A percentile compares a stretch with the other conserved stretches of the same genome.
These are phyloP conservation scores for Streptopelia turtur DNA, from an alignment of 2,797 vertebrate species.

Conservation along the genomic window DNA sequence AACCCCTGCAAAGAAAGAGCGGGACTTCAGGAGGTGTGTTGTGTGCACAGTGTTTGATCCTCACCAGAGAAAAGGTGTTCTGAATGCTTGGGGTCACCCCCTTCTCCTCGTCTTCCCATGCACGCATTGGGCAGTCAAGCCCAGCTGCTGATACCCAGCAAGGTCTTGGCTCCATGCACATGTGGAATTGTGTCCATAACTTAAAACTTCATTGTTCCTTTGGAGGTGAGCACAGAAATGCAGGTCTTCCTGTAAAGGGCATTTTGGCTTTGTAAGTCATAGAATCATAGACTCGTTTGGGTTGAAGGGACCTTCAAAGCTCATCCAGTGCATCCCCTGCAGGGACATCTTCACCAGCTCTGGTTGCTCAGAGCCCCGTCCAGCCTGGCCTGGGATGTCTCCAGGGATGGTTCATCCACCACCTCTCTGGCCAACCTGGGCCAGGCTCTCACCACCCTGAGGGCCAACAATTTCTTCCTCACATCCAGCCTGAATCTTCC, in stretches of 20 bases:
- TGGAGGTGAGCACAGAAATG: background rate
- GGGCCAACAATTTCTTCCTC: no score
- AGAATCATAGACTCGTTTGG: no score
- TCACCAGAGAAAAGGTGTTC: background rate
- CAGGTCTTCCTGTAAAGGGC: background rate
- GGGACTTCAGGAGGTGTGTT: background rate
- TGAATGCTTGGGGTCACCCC: fast-evolving
- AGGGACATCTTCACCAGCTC: no score
- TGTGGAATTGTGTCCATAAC: fast-evolving
- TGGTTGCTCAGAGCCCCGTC: no score
- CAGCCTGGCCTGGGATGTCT: no score
- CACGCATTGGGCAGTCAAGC: fast-evolving
- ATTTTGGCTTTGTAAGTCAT: background rate
- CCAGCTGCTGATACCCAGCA: background rate
- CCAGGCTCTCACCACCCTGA: no score
- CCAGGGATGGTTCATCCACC: no score
- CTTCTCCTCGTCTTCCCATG: fast-evolving
- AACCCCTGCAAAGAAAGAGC: no score
- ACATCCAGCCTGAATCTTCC: no score
- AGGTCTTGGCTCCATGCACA: background rate
- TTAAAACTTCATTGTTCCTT: background rate
- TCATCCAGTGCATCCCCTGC: no score
- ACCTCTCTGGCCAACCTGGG: no score
- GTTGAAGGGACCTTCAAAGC: no score
- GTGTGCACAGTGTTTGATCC: background rate